Conservation (phyloP, 2,797 vertebrate species). For the Alcedo atthis region DNA sequence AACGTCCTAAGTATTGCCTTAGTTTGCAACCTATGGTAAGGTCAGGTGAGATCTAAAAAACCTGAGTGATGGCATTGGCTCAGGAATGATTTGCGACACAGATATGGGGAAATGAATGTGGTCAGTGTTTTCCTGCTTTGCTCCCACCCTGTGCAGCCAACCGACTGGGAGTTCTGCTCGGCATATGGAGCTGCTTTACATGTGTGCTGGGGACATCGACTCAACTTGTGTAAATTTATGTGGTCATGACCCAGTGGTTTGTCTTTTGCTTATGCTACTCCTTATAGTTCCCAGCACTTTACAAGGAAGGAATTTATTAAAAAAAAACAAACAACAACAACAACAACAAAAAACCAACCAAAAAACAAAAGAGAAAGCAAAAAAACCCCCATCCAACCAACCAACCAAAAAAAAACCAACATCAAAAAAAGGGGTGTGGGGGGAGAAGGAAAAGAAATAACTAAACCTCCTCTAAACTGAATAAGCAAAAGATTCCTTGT, state of each 20-base stretch:
- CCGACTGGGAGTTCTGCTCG: background rate
- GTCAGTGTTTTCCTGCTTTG: background rate
- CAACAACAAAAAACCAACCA: too few species aligned
- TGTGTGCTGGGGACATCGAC: background rate
- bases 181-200: slow-evolving; percentile 6
- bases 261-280: slow-evolving; percentile 1
- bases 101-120: background rate
- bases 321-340: background rate
- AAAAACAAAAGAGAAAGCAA: too few species aligned
- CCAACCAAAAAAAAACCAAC: background rate
- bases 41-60: background rate
- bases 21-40: background rate
- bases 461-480: background rate
- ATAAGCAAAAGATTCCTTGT: background rate
- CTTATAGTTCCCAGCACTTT: background rate
- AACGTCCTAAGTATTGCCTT: background rate
- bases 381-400: too few species aligned
- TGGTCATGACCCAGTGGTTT: background rate
- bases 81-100: background rate
- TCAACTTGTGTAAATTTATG: background rate
- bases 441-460: background rate
- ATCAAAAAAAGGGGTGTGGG: background rate
- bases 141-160: background rate
- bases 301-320: slow-evolving; percentile 1
- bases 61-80: background rate